A percentile compares a stretch with the other conserved stretches of the same genome.
phyloP scores from a whole-genome alignment of 2,113 vertebrate genomes.

The Thunnus thynnus region DNA sequence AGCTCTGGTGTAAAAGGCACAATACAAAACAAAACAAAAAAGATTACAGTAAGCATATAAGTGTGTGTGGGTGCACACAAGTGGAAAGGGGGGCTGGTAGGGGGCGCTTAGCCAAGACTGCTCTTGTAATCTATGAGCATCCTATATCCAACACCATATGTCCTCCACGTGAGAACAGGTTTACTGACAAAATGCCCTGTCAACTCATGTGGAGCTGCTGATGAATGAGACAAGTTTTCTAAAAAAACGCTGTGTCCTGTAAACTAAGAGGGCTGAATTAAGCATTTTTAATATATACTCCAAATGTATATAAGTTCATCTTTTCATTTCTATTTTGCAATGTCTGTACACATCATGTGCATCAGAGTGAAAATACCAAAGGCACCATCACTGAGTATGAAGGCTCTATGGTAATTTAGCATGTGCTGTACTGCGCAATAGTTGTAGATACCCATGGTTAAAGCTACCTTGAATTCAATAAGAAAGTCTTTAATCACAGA shows the following conservation, averaged over 20 bases:
- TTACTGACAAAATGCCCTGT: conserved; percentile 30
- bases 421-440: neutral
- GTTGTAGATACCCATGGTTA: conserved; percentile 6
- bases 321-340: neutral
- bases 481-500: conserved; percentile 69
- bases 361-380: too few relatives aligned
- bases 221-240: conserved; percentile 1
- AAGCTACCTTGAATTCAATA: conserved; percentile 46
- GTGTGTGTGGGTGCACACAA: neutral
- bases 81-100: neutral
- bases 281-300: neutral
- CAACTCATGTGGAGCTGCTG: conserved; percentile 6
- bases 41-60: neutral
- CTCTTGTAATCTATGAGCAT: conserved; percentile 50
- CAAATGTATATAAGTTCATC: neutral
- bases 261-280: neutral
- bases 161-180: conserved; percentile 21
- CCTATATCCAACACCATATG: conserved; percentile 33
- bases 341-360: neutral
- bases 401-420: neutral
- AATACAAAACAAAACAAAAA: conserved; percentile 5
- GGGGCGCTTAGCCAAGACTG: conserved; percentile 16
- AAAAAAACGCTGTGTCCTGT: neutral
- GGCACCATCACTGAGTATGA: neutral
- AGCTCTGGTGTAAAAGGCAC: neutral